Evolutionary conservation across 2,113 vertebrate genomes (phyloP).

Genomic region (Poecile atricapillus): DNA sequence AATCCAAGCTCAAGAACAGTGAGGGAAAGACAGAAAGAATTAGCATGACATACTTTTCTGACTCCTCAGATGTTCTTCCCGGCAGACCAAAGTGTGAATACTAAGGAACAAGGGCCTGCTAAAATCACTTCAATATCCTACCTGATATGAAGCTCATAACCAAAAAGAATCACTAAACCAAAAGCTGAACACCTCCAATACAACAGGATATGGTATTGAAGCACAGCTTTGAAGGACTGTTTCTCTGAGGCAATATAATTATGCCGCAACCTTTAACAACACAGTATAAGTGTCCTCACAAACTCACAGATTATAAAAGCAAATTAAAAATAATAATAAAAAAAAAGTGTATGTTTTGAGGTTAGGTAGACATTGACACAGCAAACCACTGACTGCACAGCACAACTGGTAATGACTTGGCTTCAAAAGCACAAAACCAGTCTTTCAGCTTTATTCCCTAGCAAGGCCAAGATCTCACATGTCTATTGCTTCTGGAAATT

Average conservation of each 20-base stretch:
- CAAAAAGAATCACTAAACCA: neutral
- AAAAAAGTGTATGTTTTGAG: neutral
- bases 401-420: neutral
- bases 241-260: neutral
- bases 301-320: neutral
- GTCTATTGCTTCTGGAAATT: neutral
- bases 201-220: neutral
- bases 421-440: neutral
- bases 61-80: neutral
- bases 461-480: neutral
- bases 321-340: neutral
- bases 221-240: neutral
- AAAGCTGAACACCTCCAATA: neutral
- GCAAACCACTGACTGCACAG: neutral
- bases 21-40: neutral
- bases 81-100: neutral
- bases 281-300: neutral
- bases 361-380: neutral
- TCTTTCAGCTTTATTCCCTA: neutral
- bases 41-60: neutral
- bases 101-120: neutral
- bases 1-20: neutral
- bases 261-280: neutral
- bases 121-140: neutral
- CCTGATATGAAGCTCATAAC: neutral